Evolutionary conservation across 2,113 vertebrate species (phyloP).

Genomic region (Mormoops blainvillei): DNA sequence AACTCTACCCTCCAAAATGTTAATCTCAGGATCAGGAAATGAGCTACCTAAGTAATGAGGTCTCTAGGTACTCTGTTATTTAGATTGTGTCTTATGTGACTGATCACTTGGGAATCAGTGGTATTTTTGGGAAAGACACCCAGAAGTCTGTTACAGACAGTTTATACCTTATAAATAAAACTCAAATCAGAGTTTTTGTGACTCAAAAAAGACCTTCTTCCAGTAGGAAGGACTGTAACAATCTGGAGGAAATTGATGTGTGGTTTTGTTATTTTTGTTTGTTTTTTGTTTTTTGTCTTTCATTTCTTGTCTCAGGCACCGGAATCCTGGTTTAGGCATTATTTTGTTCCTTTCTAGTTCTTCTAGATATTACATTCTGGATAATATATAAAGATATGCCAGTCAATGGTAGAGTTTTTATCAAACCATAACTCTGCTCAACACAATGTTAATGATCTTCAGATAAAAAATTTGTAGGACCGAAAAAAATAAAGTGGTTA

Average conservation of each 20-base stretch:
- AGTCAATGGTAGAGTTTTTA: background rate
- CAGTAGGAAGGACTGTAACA: background rate
- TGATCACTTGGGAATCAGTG: background rate
- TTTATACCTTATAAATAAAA: background rate
- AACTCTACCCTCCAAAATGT: background rate
- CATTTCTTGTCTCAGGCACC: background rate
- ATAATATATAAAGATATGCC: background rate
- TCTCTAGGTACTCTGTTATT: constrained; percentile 1
- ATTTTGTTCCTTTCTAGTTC: background rate
- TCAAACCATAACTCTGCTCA: background rate
- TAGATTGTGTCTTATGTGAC: background rate
- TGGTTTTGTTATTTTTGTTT: too few relatives aligned
- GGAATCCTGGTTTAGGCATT: background rate
- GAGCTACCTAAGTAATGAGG: background rate
- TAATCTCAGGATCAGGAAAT: background rate
- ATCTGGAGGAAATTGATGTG: background rate
- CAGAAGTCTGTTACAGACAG: background rate
- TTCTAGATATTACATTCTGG: background rate
- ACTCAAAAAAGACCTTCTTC: background rate
- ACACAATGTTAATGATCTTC: background rate
- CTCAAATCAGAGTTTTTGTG: background rate
- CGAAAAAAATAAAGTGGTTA: too few relatives aligned
- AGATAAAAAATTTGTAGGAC: too few relatives aligned
- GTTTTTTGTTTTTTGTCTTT: background rate
- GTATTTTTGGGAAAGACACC: background rate